Percentiles rank a stretch among this genome's conserved stretches.
These are phyloP conservation scores for Allophyes oxyacanthae DNA, from an alignment of 2,888 invertebrate genomes.

Conservation along the genomic window DNA sequence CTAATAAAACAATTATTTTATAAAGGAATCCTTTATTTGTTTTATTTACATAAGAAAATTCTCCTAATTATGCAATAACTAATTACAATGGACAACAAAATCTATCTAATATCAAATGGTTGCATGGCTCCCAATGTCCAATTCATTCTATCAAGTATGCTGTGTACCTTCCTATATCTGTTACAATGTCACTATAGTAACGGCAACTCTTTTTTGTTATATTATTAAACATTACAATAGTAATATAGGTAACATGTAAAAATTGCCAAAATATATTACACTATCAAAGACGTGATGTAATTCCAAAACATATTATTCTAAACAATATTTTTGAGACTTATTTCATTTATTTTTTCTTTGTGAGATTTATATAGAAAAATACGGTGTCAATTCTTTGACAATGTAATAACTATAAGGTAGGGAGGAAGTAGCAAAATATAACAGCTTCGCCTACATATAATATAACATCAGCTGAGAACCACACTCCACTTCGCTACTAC, in stretches of 20 bases:
- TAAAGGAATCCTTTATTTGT: constrained; percentile 86
- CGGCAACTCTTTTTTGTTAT: constrained; percentile 45
- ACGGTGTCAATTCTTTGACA: constrained; percentile 40
- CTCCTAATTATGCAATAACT: constrained; percentile 85
- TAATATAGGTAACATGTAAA: constrained; percentile 39
- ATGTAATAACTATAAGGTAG: constrained; percentile 15
- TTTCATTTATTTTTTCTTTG: constrained; percentile 13
- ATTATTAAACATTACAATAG: constrained; percentile 38
- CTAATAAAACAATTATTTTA: constrained; percentile 69
- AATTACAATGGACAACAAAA: constrained; percentile 87
- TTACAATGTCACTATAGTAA: constrained; percentile 47
- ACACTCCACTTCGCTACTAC: constrained; percentile 47
- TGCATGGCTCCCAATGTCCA: constrained; percentile 68
- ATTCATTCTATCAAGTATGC: constrained; percentile 46
- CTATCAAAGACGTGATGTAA: constrained; percentile 36
- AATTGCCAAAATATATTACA: constrained; percentile 44
- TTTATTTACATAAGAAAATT: constrained; percentile 88
- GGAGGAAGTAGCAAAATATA: constrained; percentile 29
- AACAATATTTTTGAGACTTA: constrained; percentile 18
- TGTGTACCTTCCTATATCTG: constrained; percentile 49
- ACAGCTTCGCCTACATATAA: constrained; percentile 43
- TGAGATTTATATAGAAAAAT: constrained; percentile 32
- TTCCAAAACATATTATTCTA: constrained; percentile 14
- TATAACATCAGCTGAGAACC: constrained; percentile 43
- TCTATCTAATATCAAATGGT: constrained; percentile 83